These are phyloP conservation scores for Folsomia candida DNA, from an alignment of 2,888 invertebrate species.

Conservation along the genomic window DNA sequence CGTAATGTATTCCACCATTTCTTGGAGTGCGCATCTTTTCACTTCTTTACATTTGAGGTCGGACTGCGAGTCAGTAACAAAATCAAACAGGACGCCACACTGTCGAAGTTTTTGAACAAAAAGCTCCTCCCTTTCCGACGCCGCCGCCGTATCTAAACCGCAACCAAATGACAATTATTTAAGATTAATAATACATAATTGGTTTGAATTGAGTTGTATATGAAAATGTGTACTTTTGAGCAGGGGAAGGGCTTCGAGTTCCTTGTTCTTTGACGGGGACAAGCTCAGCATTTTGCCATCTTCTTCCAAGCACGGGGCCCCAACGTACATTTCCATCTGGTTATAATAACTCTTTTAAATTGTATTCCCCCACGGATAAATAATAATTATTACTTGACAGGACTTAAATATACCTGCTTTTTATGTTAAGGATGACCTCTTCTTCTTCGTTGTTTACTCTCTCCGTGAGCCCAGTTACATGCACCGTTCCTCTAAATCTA, in stretches of 20 bases:
- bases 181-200: too few relatives aligned
- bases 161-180: too few relatives aligned
- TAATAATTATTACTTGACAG: too few relatives aligned
- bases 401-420: too few relatives aligned
- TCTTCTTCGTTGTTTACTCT: too few relatives aligned
- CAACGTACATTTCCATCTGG: slow-evolving; percentile 69
- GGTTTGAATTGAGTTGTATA: neutral
- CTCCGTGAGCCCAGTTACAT: too few relatives aligned
- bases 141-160: slow-evolving; percentile 76
- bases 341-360: slow-evolving; percentile 74
- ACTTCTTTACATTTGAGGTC: slow-evolving; percentile 94
- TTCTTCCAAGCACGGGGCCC: slow-evolving; percentile 71
- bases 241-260: slow-evolving; percentile 82
- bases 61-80: too few relatives aligned
- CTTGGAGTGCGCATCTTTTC: too few relatives aligned
- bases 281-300: slow-evolving; percentile 88
- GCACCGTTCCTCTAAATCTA: too few relatives aligned
- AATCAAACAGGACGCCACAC: slow-evolving; percentile 85
- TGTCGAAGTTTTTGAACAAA: slow-evolving; percentile 89
- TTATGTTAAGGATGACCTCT: too few relatives aligned
- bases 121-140: slow-evolving; percentile 81
- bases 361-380: too few relatives aligned
- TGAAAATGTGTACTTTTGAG: slow-evolving; percentile 70
- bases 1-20: slow-evolving; percentile 81
- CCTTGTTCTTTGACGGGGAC: slow-evolving; percentile 87